These are phyloP conservation scores for Grus americana DNA, from an alignment of 2,113 vertebrate genomes.

Conservation along the genomic window DNA sequence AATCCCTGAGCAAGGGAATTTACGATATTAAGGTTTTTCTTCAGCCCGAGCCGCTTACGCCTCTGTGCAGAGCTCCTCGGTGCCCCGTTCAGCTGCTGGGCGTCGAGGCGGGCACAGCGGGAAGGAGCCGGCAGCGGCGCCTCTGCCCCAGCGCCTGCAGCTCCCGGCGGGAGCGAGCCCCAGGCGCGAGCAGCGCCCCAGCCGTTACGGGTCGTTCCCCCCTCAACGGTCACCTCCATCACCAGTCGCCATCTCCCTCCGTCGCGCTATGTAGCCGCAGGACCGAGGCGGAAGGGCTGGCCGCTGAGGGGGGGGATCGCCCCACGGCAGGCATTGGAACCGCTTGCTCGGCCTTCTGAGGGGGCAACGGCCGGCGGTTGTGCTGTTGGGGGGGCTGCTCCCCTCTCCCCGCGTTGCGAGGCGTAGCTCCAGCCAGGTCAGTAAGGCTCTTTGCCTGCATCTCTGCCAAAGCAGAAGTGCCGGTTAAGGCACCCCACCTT, in stretches of 20 bases:
- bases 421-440: accelerated
- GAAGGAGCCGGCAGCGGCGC: no score
- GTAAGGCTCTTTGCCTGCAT: accelerated
- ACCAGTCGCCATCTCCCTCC: background rate
- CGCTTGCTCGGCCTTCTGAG: accelerated
- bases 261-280: background rate
- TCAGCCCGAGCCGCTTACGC: background rate
- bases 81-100: accelerated
- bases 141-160: background rate
- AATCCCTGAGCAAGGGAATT: no score
- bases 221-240: background rate
- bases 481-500: background rate
- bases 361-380: accelerated
- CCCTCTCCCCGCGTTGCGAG: accelerated
- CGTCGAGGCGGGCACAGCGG: no score
- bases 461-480: background rate
- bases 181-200: background rate
- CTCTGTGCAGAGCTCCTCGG: background rate
- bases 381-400: accelerated
- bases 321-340: accelerated
- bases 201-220: background rate
- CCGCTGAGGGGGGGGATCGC: accelerated
- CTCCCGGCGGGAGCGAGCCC: no score
- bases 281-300: accelerated
- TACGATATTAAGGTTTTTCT: background rate